A percentile compares a stretch with the other conserved stretches of the same genome.
Evolutionary conservation across 2,797 vertebrate species (phyloP).

Genomic region (Protosalanx chinensis): DNA sequence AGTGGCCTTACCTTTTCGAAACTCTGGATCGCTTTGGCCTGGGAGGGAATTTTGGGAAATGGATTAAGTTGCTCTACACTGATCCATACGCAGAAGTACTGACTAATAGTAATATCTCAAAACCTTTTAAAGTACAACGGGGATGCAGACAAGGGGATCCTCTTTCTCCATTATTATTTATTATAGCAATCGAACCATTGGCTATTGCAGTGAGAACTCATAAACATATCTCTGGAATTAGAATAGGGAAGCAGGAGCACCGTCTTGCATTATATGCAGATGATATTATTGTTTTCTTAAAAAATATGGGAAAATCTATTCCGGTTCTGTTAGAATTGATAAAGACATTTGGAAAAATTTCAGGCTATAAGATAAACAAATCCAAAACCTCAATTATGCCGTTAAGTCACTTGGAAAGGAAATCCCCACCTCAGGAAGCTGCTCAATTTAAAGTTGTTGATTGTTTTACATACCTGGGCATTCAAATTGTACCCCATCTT

Average conservation of each 20-base stretch:
- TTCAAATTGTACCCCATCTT: not conserved
- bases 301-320: not conserved
- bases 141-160: too few species aligned
- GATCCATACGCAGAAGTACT: constrained; percentile 11
- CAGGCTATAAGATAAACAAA: constrained; percentile 2
- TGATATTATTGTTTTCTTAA: not conserved
- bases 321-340: not conserved
- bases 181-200: constrained; percentile 10
- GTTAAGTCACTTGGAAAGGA: not conserved
- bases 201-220: constrained; percentile 16
- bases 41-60: constrained; percentile 8
- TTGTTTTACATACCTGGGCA: too few species aligned
- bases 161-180: constrained; percentile 5
- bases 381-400: not conserved
- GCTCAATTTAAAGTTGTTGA: constrained; percentile 7
- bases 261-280: constrained; percentile 1
- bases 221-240: not conserved
- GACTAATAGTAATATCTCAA: constrained; percentile 9
- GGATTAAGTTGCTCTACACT: constrained; percentile 16
- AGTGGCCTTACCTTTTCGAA: constrained; percentile 16
- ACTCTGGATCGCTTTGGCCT: constrained; percentile 12
- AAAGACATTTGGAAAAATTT: not conserved
- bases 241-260: not conserved
- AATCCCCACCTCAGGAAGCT: not conserved
- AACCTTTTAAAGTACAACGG: constrained; percentile 18